Evolutionary conservation across 2,888 invertebrate genomes (phyloP), one percentile per base, ranked within the genome.

Genomic region (Altica lythri): DNA sequence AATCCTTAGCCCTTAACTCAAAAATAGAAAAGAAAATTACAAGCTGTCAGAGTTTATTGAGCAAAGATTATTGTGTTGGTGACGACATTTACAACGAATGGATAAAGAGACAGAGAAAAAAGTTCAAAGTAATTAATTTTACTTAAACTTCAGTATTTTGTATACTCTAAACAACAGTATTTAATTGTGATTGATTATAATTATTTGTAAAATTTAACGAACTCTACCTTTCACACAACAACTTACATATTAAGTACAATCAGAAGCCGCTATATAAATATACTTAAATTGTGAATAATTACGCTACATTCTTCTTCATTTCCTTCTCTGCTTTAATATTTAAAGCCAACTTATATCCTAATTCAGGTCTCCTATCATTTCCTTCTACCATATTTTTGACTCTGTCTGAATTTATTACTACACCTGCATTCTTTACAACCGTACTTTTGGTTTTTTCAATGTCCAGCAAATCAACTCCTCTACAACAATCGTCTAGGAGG

Each of bases 371-470:
- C 10, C 94, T 81, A 77, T 94, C 92, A 48, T 87, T 83, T 0
- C 92, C 94, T 65, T 89, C 88, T 1, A 92, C 89, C 90, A 95
- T 90, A 0, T 86, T 84, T 65, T 86, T 80, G 0, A 94, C 89
- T 84, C 91, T 76, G 0, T 85, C 83, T 0, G 92, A 88, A 66
- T 85, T 82, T 16, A 90, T 85, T 64, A 94, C 86, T 32, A 92
- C 85, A 0, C 92, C 94, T 69, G 89, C 84, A 68, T 85, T 86
- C 48, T 81, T 82, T 47, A 84, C 78, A 19, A 94, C 84, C 60
- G 83, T 84, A 42, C 86, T 79, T 73, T 89, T 90, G 40, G 90
- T 92, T 66, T 82, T 82, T 71, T 90, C 88, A 53, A 95, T 95
- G 70, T 90, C 92, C 16, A 86, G 83, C n/a, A 89, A 77, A 73